Percentiles rank a stretch among this genome's conserved stretches.
phyloP scores from a whole-genome alignment of 2,888 invertebrate species.

The Drosophila nr. medialis region DNA sequence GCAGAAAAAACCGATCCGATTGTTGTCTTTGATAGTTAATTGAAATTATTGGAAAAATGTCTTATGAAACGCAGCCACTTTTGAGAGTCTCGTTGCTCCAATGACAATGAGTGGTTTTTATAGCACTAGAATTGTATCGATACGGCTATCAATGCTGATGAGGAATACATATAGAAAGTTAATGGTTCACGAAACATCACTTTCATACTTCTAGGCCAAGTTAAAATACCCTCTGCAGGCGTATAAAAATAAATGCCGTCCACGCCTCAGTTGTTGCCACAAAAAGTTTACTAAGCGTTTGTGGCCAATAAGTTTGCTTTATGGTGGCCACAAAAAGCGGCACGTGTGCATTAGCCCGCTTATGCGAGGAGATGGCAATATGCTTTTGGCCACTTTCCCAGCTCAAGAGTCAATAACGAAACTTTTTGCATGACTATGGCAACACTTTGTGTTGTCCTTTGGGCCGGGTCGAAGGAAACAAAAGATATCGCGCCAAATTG shows the following conservation, averaged over 20 bases:
- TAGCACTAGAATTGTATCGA: background rate
- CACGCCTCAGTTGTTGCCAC: background rate
- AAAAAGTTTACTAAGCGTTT: constrained; percentile 50
- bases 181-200: background rate
- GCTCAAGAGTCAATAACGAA: background rate
- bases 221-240: constrained; percentile 6
- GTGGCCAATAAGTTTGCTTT: constrained; percentile 46
- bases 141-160: background rate
- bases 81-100: background rate
- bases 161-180: background rate
- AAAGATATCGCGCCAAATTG: constrained; percentile 48
- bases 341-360: constrained; percentile 48
- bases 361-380: background rate
- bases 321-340: constrained; percentile 36
- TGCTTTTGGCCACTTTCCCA: background rate
- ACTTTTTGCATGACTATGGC: constrained; percentile 9
- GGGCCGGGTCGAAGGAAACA: constrained; percentile 38
- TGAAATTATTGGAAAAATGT: background rate
- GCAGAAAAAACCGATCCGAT: background rate
- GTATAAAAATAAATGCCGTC: background rate
- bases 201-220: background rate
- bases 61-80: background rate
- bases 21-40: background rate
- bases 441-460: constrained; percentile 9
- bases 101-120: background rate